Base-by-base conservation (phyloP, 1,140 invertebrate species). In the Subanguina moxae region DNA sequence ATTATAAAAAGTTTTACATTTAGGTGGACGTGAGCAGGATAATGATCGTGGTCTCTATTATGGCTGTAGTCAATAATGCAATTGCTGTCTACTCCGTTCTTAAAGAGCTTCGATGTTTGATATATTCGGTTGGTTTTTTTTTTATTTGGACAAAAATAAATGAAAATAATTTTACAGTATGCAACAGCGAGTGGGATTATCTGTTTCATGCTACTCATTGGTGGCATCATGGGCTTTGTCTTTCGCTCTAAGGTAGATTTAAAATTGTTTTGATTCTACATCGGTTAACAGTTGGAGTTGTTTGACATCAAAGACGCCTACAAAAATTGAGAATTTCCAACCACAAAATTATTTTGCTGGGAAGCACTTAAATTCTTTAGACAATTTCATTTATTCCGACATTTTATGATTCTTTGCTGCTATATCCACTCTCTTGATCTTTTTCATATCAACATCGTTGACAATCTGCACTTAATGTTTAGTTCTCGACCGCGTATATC, bases 161-260 rank as follows among this genome's bases (percentile, higher is more conserved):
- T 46, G 21, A 23, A 56, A 23, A 56, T 13, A 56, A 15, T 15
- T 56, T 23, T 56, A 56, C 28, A 56, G 78, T 81, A 75, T 62
- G 63, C 78, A n/a, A 73, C 77, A 27, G 72, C 80, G 3, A 75
- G 66, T 38, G 52, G 70, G n/a, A 80, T 81, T 45, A 72, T 81
- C 23, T 80, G 78, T 48, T 64, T 81, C 17, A 82, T 82, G 78
- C 62, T 81, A 13, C 68, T 82, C 25, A 76, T 81, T 61, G 79
- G 79, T 19, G 79, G 79, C 19, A 67, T 82, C 7, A 81, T 81
- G 72, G 79, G 79, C 38, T 75, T 82, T 43, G 81, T 82, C 13
- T 81, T 81, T 65, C 67, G 67, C 7, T 64, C 76, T 42, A 80
- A 78, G 64, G 76, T 75, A 32, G 27, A 42, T 61, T 69, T 65